phyloP scores from a whole-genome alignment of 2,113 vertebrate species.

The Xerus inauris region DNA sequence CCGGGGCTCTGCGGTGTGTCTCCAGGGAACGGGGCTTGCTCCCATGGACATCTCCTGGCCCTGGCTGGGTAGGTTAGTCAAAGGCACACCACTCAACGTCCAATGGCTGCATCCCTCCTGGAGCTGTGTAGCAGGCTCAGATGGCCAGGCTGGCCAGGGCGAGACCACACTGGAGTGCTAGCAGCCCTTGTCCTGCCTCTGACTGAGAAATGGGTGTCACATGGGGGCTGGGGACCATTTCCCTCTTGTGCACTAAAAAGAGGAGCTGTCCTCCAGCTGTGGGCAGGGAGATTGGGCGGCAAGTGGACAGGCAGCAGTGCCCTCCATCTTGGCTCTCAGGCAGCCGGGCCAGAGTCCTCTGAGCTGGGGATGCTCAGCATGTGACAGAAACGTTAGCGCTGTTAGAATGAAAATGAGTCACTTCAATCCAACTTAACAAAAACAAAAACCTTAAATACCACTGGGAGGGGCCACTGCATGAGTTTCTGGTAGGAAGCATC shows the following conservation, averaged over 20 bases:
- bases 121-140: accelerated
- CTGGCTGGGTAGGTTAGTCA: accelerated
- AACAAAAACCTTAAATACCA: too few species aligned
- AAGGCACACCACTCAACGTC: accelerated
- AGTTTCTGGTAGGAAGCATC: too few species aligned
- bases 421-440: not conserved
- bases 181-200: not conserved
- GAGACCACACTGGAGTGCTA: not conserved
- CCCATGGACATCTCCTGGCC: accelerated
- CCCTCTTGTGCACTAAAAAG: accelerated
- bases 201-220: accelerated
- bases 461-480: too few species aligned
- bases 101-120: accelerated
- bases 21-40: accelerated
- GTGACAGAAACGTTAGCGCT: not conserved
- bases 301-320: not conserved
- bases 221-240: accelerated
- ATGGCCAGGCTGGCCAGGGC: accelerated
- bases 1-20: accelerated
- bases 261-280: accelerated
- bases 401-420: not conserved
- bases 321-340: accelerated
- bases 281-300: accelerated
- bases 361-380: accelerated
- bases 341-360: too few species aligned